Conservation (phyloP, 2,113 vertebrate species). For the Machaerirhynchus nigripectus region DNA sequence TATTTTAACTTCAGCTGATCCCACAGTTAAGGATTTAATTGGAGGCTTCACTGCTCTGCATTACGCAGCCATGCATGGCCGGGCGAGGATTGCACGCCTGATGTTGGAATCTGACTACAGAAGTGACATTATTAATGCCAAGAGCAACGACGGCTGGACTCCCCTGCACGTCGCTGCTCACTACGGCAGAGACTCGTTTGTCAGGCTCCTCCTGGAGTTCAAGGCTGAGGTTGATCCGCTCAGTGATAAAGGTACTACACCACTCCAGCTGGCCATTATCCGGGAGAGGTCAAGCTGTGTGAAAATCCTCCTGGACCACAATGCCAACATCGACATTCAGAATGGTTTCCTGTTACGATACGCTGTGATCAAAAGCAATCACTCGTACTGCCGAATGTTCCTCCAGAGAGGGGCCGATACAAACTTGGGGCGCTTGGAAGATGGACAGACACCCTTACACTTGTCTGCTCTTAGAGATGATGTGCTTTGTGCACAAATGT, state of each 20-base stretch:
- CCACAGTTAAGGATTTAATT: conserved; percentile 97
- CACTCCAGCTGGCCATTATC: conserved; percentile 96
- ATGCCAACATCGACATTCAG: conserved; percentile 97
- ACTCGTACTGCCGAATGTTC: conserved; percentile 98
- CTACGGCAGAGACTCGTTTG: conserved; percentile 95
- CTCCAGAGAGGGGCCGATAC: conserved; percentile 97
- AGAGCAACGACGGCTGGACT: conserved; percentile 98
- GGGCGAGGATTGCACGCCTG: conserved; percentile 92
- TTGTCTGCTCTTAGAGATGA: conserved; percentile 96
- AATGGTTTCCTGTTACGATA: conserved; percentile 96
- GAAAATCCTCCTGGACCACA: conserved; percentile 95
- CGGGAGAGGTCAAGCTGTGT: conserved; percentile 96
- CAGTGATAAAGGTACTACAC: conserved; percentile 96
- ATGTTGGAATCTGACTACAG: conserved; percentile 94
- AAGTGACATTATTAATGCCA: conserved; percentile 94
- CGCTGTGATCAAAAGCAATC: conserved; percentile 97
- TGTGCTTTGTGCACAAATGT: conserved; percentile 92
- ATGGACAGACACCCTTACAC: conserved; percentile 96
- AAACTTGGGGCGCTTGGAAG: conserved; percentile 93
- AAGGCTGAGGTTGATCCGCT: conserved; percentile 95
- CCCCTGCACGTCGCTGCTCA: conserved; percentile 96
- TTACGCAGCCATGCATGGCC: conserved; percentile 97
- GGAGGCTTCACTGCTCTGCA: conserved; percentile 98
- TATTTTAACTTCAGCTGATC: conserved; percentile 82
- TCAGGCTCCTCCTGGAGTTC: conserved; percentile 95